phyloP scores from a whole-genome alignment of 2,113 vertebrate genomes.

The Girardinichthys multiradiatus region DNA sequence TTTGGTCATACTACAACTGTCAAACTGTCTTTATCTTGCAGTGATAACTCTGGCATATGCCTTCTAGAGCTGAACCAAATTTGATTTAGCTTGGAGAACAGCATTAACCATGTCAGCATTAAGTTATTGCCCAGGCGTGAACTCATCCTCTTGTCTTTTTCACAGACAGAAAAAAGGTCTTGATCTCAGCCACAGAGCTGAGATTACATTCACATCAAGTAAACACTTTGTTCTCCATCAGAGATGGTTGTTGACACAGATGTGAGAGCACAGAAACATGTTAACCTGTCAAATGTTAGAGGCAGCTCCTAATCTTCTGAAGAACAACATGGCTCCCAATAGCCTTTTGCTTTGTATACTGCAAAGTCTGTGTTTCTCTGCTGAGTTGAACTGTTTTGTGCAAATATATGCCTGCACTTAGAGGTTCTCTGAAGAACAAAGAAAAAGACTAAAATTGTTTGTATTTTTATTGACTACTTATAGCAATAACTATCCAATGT shows the following conservation, averaged over 20 bases:
- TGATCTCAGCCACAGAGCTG: constrained; percentile 4
- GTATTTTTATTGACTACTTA: too few relatives aligned
- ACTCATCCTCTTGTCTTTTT: not conserved
- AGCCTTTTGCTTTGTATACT: not conserved
- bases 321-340: not conserved
- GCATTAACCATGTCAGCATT: constrained; percentile 4
- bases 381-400: too few relatives aligned
- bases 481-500: too few relatives aligned
- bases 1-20: not conserved
- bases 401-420: too few relatives aligned
- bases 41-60: not conserved
- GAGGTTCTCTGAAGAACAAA: too few relatives aligned
- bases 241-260: constrained; percentile 9
- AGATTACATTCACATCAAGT: constrained; percentile 17
- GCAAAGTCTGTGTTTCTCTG: too few relatives aligned
- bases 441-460: too few relatives aligned
- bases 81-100: constrained; percentile 23
- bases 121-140: constrained; percentile 12
- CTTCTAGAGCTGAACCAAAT: constrained; percentile 24
- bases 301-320: constrained; percentile 13
- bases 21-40: not conserved
- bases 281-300: constrained; percentile 18
- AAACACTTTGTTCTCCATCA: constrained; percentile 12
- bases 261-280: not conserved
- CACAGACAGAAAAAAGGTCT: too few relatives aligned